Evolutionary conservation across 1,140 invertebrate genomes (phyloP).

Genomic region (Neodiprion lecontei): DNA sequence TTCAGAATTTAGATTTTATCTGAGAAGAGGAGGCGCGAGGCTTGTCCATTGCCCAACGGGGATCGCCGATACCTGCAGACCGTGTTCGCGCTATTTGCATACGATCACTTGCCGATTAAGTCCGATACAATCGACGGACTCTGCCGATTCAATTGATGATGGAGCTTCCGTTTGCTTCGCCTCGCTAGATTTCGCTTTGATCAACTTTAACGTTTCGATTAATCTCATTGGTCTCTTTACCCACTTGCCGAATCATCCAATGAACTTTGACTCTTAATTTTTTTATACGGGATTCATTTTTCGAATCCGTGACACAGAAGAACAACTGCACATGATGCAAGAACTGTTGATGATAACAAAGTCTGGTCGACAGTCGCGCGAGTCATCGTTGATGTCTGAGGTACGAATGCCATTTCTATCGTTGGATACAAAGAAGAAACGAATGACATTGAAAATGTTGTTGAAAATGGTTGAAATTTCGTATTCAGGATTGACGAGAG

Average conservation of each 20-base stretch:
- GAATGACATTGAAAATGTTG: too few species aligned
- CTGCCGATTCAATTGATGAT: conserved; percentile 1
- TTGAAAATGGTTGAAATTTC: too few species aligned
- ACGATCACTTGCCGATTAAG: conserved; percentile 46
- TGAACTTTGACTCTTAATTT: too few species aligned
- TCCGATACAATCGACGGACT: conserved; percentile 30
- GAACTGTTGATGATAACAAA: too few species aligned
- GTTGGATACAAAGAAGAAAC: too few species aligned
- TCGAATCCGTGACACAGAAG: too few species aligned
- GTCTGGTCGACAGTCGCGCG: too few species aligned
- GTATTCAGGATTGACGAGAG: too few species aligned
- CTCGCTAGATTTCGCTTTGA: not conserved
- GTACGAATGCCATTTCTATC: too few species aligned
- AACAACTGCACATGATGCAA: too few species aligned
- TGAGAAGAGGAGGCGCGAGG: conserved; percentile 10
- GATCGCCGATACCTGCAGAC: conserved; percentile 11
- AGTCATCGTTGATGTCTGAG: too few species aligned
- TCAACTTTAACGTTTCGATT: not conserved
- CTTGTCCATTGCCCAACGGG: not conserved
- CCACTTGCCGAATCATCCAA: not conserved
- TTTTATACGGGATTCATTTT: too few species aligned
- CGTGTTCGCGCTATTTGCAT: conserved; percentile 37
- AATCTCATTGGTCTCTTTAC: not conserved
- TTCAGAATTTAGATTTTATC: conserved; percentile 40
- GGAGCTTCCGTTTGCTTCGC: conserved; percentile 8